Percentiles rank a stretch among this genome's conserved stretches.
phyloP scores from a whole-genome alignment of 2,113 vertebrate species.

The Phylloscopus trochiloides region DNA sequence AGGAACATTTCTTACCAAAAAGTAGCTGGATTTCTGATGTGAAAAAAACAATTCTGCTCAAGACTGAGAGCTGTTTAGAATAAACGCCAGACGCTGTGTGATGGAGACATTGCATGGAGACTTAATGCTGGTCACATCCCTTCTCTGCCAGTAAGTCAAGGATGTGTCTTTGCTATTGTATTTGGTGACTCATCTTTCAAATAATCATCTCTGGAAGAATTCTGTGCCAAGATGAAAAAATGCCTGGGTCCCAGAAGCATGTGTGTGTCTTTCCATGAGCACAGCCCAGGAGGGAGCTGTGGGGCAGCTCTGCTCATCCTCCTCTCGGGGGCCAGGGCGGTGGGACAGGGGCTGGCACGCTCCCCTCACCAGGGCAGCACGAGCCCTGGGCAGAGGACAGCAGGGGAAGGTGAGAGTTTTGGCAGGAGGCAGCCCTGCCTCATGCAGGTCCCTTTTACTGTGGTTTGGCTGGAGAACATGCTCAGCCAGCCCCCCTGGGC shows the following conservation, averaged over 20 bases:
- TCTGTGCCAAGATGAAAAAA: slow-evolving; percentile 40
- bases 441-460: accelerated
- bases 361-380: accelerated
- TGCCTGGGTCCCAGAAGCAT: not conserved
- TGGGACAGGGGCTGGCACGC: accelerated
- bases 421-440: not conserved
- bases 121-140: slow-evolving; percentile 67
- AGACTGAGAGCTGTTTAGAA: slow-evolving; percentile 55
- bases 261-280: not conserved
- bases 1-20: slow-evolving; percentile 2
- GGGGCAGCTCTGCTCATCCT: not conserved
- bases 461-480: not conserved
- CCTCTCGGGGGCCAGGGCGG: accelerated
- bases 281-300: not conserved
- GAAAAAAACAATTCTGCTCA: slow-evolving; percentile 12
- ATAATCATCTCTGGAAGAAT: slow-evolving; percentile 53
- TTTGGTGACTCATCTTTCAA: slow-evolving; percentile 67
- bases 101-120: slow-evolving; percentile 48
- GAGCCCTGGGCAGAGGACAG: not conserved
- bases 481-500: not conserved
- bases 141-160: slow-evolving; percentile 59
- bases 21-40: slow-evolving; percentile 18
- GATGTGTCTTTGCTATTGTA: slow-evolving; percentile 65
- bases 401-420: too few species aligned
- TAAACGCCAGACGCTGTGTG: slow-evolving; percentile 46